Evolutionary conservation across 2,113 vertebrate genomes (phyloP).

Genomic region (Ranitomeya imitator): DNA sequence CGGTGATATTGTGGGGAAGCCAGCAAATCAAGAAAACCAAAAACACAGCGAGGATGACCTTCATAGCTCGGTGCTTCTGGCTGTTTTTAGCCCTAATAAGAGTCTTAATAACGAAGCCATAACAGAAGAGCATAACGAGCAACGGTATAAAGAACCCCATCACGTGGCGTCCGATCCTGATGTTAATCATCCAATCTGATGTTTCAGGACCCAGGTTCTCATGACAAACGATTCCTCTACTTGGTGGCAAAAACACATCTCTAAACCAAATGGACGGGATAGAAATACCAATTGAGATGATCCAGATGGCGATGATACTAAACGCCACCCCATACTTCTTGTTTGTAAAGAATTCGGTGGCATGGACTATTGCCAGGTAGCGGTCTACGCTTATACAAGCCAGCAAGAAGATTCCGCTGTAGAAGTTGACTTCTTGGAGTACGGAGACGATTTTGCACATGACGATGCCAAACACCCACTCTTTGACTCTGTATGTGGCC

Average conservation of each 20-base stretch:
- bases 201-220: constrained; percentile 71
- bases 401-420: constrained; percentile 82
- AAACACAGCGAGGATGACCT: constrained; percentile 85
- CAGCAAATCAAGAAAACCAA: constrained; percentile 85
- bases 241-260: neutral
- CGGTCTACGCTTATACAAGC: constrained; percentile 90
- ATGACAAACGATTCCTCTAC: constrained; percentile 67
- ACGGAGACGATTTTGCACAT: constrained; percentile 83
- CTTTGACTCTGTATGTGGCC: constrained; percentile 67
- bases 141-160: constrained; percentile 83
- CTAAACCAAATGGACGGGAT: constrained; percentile 75
- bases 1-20: constrained; percentile 82
- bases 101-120: constrained; percentile 75
- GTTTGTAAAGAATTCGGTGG: constrained; percentile 71
- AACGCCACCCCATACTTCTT: constrained; percentile 77
- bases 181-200: constrained; percentile 66
- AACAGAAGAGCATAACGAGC: constrained; percentile 84
- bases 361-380: constrained; percentile 86
- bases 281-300: constrained; percentile 71
- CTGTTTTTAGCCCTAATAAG: constrained; percentile 78
- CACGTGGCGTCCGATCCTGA: constrained; percentile 74
- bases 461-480: constrained; percentile 80
- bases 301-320: constrained; percentile 79
- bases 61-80: constrained; percentile 87
- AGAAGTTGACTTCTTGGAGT: constrained; percentile 83